Evolutionary conservation across 2,888 invertebrate species (phyloP), one percentile per base, ranked within the genome.

Genomic region (Erebia palarica): DNA sequence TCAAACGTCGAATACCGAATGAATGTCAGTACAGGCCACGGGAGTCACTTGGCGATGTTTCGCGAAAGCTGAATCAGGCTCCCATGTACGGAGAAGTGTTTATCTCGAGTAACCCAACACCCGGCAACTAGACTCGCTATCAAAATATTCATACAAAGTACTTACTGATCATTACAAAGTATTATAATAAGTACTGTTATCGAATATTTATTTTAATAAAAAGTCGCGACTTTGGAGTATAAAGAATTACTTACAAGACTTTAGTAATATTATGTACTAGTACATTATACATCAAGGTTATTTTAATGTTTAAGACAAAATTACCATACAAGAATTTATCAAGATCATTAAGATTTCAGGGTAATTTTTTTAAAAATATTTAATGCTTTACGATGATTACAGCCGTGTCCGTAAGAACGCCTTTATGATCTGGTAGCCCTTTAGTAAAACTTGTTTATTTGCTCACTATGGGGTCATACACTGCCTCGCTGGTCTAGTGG

Each of bases 21-120:
- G 69, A 36, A 21, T 70, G 44, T 69, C 21, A 69, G n/a, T 59
- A 3, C 16, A 44, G 18, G 18, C 13, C 8, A 3, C 14, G 21
- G 63, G 49, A 49, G 44, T 14, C 49, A 14, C 49, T 68, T 49
- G 49, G 55, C 47, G 21, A 16, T 14, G 49, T 63, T 47, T 3
- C 13, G 13, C 21, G 63, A 68, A 58, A 78, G 86, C 86, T 85
- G 81, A 86, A 78, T 82, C 82, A 84, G 86, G 60, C 70, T 67
- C 81, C 81, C 81, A 72, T 77, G 75, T 86, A 85, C 82, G 80
- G 80, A 78, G 90, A 86, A 88, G 69, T 85, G 85, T 86, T 85
- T 87, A 88, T 86, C 85, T 82, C 78, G 72, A 67, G 84, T 75
- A 86, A 88, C 75, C 68, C 72, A 83, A 89, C 83, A 88, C 89